Percentiles rank a stretch among this genome's conserved stretches.
These are phyloP conservation scores for Pungitius pungitius DNA, from an alignment of 2,113 vertebrate genomes.

Conservation along the genomic window DNA sequence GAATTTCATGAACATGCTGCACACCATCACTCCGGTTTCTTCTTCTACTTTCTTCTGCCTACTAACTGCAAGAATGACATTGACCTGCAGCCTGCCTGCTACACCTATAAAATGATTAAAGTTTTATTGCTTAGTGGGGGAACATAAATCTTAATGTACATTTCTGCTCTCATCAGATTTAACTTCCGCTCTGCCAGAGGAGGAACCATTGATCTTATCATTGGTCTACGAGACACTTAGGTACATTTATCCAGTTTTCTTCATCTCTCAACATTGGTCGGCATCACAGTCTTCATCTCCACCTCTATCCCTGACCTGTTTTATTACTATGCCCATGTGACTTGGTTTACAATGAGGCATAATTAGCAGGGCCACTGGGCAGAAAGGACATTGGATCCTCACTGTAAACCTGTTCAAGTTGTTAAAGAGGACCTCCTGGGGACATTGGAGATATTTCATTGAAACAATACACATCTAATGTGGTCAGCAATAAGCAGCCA, in stretches of 20 bases:
- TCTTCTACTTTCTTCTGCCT: too few relatives aligned
- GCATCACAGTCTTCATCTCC: slow-evolving; percentile 39
- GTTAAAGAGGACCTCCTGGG: not conserved
- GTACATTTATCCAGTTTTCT: slow-evolving; percentile 59
- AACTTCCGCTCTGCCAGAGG: slow-evolving; percentile 28
- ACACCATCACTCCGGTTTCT: not conserved
- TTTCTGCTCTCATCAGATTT: slow-evolving; percentile 40
- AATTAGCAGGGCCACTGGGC: slow-evolving; percentile 36
- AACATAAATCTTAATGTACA: slow-evolving; percentile 50
- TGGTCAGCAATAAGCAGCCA: not conserved
- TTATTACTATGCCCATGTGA: slow-evolving; percentile 26
- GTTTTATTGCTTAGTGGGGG: slow-evolving; percentile 18
- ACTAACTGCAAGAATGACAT: slow-evolving; percentile 28
- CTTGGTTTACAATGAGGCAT: slow-evolving; percentile 41
- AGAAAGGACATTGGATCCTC: slow-evolving; percentile 57
- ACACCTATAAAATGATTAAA: slow-evolving; percentile 22
- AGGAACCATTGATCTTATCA: slow-evolving; percentile 36
- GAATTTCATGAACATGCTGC: not conserved
- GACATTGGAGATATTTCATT: slow-evolving; percentile 9
- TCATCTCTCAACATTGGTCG: slow-evolving; percentile 40
- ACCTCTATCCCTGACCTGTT: slow-evolving; percentile 24
- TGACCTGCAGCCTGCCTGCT: slow-evolving; percentile 43
- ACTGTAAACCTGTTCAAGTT: slow-evolving; percentile 32
- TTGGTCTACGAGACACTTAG: slow-evolving; percentile 59
- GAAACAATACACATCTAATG: not conserved